These are phyloP conservation scores for Eulemur coronatus DNA, from an alignment of 2,797 vertebrate genomes.

Conservation along the genomic window DNA sequence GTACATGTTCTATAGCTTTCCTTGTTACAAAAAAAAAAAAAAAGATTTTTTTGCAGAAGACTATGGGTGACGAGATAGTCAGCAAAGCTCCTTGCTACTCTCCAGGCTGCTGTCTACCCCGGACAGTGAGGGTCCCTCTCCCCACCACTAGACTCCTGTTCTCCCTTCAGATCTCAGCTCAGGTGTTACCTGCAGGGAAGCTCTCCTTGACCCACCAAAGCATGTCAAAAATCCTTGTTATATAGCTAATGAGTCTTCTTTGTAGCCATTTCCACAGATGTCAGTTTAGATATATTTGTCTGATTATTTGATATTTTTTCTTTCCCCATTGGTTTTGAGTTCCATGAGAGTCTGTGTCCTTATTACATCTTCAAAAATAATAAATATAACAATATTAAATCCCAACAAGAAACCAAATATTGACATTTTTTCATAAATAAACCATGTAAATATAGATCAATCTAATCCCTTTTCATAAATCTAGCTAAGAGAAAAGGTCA, in stretches of 20 bases:
- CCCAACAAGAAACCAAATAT: not conserved
- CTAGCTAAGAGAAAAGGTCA: not conserved
- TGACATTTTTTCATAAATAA: not conserved
- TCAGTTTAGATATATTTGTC: not conserved
- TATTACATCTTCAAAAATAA: not conserved
- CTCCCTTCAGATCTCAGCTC: not conserved
- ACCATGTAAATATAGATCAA: not conserved
- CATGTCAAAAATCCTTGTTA: not conserved
- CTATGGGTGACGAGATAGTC: not conserved
- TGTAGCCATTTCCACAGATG: not conserved
- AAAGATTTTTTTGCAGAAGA: not conserved
- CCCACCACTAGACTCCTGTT: not conserved
- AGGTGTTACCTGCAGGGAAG: not conserved
- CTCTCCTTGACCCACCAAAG: not conserved
- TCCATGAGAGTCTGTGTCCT: not conserved
- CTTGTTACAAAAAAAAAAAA: too few species aligned
- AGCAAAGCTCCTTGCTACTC: not conserved
- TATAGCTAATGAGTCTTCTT: not conserved
- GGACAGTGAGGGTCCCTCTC: not conserved
- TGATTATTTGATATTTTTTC: not conserved
- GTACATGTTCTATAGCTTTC: not conserved
- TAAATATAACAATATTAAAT: not conserved
- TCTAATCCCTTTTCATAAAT: not conserved
- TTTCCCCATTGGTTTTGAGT: not conserved
- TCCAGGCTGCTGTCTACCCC: accelerated